Evolutionary conservation across 2,113 vertebrate genomes (phyloP), one percentile per base, ranked within the genome.

Genomic region (Dendropsophus ebraccatus): DNA sequence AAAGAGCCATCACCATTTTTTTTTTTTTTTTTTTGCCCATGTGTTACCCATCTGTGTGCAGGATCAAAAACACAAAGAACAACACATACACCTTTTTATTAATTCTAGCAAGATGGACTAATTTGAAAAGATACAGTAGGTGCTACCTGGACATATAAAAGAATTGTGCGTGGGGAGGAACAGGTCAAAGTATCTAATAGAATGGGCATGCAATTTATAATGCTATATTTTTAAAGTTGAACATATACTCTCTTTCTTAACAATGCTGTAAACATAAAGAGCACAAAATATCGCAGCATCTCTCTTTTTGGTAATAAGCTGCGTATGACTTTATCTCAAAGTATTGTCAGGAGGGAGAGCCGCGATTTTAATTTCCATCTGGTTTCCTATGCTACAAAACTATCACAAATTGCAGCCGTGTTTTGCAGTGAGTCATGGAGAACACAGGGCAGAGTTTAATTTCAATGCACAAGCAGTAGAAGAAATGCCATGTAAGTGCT

Each of bases 401-500:
- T 91, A 91, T 90, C 90, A 91, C 60, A 28, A 0, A 0, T 25
- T 85, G 74, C 92, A 92, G 88, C 56, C 82, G n/a, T 54, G 0
- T 11, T 82, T 82, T 45, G 73, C 54, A 81, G 89, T 76, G 54
- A 47, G 87, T 89, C 87, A 86, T 32, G 0, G 75, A 41, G 76
- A 49, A 87, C 80, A 83, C 32, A 8, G 49, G 85, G 74, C 86
- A 91, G 5, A 72, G 79, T 85, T 72, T 85, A n/a, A 78, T 75
- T 90, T 58, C 47, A 25, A 50, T 45, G 70, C 74, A 0, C 47
- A 73, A 88, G 56, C 19, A 81, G 60, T 0, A 0, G 32, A 35
- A 80, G 86, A 88, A 56, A 0, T 0, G 28, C 1, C 17, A 35
- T 60, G 47, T n/a, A 67, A 58, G 54, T 50, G 47, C 32, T 73